phyloP scores from a whole-genome alignment of 2,888 invertebrate genomes.

The Aquatica leii region DNA sequence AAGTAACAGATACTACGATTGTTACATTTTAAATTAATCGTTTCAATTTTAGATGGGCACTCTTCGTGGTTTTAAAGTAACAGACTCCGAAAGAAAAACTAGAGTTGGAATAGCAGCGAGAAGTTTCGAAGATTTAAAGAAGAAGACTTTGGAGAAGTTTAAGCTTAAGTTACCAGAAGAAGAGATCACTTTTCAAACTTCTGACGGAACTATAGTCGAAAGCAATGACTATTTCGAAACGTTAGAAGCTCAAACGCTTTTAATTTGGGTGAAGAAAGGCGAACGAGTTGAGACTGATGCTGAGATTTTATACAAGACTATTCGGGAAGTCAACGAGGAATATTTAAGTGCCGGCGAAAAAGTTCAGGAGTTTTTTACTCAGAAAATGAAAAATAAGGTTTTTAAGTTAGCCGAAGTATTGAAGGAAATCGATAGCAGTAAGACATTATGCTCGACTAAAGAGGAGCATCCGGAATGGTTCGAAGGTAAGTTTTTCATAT shows the following conservation, averaged over 20 bases:
- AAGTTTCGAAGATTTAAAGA: slow-evolving; percentile 70
- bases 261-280: slow-evolving; percentile 65
- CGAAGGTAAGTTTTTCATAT: slow-evolving; percentile 64
- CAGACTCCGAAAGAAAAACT: slow-evolving; percentile 71
- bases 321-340: slow-evolving; percentile 72
- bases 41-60: slow-evolving; percentile 51
- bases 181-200: slow-evolving; percentile 55
- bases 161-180: slow-evolving; percentile 52
- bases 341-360: slow-evolving; percentile 75
- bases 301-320: slow-evolving; percentile 74
- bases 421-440: slow-evolving; percentile 64
- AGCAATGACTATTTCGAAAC: slow-evolving; percentile 81
- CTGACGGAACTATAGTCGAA: slow-evolving; percentile 75
- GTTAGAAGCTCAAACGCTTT: slow-evolving; percentile 76
- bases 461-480: slow-evolving; percentile 84
- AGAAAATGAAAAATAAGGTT: slow-evolving; percentile 69
- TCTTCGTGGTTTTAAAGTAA: slow-evolving; percentile 77
- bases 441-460: slow-evolving; percentile 66
- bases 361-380: slow-evolving; percentile 77
- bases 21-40: background rate
- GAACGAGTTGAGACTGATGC: slow-evolving; percentile 66
- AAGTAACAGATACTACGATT: slow-evolving; percentile 5
- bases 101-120: slow-evolving; percentile 77
- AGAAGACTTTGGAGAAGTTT: slow-evolving; percentile 72
- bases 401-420: slow-evolving; percentile 60